Percentiles rank a stretch among this genome's conserved stretches.
phyloP scores from a whole-genome alignment of 2,113 vertebrate genomes.

The Agapornis roseicollis region DNA sequence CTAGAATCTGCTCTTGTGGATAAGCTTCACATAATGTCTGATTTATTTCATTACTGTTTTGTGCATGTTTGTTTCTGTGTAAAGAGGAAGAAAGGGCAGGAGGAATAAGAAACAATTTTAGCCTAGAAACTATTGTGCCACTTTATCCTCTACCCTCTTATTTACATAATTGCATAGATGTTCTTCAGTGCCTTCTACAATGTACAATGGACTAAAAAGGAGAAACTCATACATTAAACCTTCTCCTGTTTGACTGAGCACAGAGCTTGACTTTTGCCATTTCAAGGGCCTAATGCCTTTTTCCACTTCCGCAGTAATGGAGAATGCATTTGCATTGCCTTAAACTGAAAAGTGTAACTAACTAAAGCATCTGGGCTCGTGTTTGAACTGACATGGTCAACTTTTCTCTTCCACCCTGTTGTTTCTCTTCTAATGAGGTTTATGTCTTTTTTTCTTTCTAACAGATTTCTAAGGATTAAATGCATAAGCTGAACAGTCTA shows the following conservation, averaged over 20 bases:
- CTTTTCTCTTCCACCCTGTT: conserved; percentile 14
- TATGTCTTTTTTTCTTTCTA: conserved; percentile 19
- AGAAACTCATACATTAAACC: conserved; percentile 52
- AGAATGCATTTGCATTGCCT: conserved; percentile 53
- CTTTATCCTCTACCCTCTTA: neutral
- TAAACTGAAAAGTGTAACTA: conserved; percentile 59
- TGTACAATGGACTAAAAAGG: conserved; percentile 32
- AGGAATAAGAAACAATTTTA: neutral
- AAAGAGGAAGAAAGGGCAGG: neutral
- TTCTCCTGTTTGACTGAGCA: conserved; percentile 34
- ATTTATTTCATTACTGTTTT: conserved; percentile 38
- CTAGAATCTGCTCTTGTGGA: conserved; percentile 39
- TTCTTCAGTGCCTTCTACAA: conserved; percentile 39
- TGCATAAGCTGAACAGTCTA: neutral
- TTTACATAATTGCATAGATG: conserved; percentile 58
- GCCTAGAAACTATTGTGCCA: neutral
- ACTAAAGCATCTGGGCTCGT: conserved; percentile 28
- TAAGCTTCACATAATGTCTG: conserved; percentile 32
- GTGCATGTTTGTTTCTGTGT: neutral
- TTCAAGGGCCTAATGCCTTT: conserved; percentile 52
- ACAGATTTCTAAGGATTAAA: conserved; percentile 38
- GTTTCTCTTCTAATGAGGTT: conserved; percentile 51
- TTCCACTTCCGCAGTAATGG: conserved; percentile 33
- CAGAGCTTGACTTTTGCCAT: conserved; percentile 25
- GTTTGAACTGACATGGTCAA: neutral